phyloP scores from a whole-genome alignment of 2,797 vertebrate species.

The Scolopax rusticola region DNA sequence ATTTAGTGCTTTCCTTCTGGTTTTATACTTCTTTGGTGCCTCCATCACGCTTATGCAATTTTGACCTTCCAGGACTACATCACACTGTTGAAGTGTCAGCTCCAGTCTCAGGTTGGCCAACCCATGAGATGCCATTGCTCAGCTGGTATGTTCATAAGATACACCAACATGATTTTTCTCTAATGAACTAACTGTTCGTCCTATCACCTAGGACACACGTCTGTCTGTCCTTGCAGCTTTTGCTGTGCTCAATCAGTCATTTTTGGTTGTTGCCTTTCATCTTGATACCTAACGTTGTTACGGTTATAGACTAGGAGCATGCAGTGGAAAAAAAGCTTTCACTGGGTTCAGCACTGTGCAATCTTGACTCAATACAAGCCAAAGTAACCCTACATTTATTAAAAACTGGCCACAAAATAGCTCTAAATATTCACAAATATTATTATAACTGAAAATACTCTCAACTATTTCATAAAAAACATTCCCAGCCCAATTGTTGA shows the following conservation, averaged over 20 bases:
- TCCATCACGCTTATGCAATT: not conserved
- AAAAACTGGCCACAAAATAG: not conserved
- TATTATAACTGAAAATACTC: conserved; percentile 38
- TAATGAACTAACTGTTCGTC: not conserved
- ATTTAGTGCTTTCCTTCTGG: not conserved
- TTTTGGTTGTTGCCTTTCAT: not conserved
- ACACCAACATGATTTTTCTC: not conserved
- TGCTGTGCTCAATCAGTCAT: not conserved
- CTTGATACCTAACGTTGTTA: not conserved
- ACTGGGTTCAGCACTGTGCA: not conserved
- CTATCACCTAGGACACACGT: rapidly evolving
- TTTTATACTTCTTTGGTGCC: not conserved
- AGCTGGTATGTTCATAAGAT: not conserved
- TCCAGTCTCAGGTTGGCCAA: not conserved
- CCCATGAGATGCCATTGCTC: not conserved
- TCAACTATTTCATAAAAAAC: conserved; percentile 43
- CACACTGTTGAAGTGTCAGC: not conserved
- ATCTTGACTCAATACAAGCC: not conserved
- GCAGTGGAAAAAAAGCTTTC: not conserved
- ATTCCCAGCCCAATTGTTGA: not conserved
- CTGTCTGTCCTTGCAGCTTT: not conserved
- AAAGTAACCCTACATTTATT: conserved; percentile 18
- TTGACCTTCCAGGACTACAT: not conserved
- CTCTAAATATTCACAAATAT: conserved; percentile 43
- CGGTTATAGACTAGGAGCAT: not conserved